Percentiles rank a stretch among this genome's conserved stretches.
Conservation (phyloP, 2,113 vertebrate genomes). For the Protomyctophum bolini region DNA sequence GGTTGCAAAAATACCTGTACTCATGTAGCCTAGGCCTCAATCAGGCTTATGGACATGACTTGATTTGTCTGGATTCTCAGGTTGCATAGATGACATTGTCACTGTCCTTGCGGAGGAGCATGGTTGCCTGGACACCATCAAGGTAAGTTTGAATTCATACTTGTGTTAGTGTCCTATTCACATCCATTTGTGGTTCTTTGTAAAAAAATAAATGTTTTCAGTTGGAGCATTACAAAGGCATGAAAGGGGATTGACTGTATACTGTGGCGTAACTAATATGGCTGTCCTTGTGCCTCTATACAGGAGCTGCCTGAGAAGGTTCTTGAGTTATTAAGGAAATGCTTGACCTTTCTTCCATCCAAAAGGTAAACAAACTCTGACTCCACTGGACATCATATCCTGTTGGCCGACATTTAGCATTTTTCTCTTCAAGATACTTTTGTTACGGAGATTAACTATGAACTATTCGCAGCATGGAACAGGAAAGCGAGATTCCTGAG, state of each 20-base stretch:
- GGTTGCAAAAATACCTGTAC: too few species aligned
- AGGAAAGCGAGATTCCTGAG: constrained; percentile 5
- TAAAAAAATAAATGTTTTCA: constrained; percentile 2
- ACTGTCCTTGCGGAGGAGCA: constrained; percentile 94
- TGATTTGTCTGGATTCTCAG: constrained; percentile 70
- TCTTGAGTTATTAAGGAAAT: constrained; percentile 87
- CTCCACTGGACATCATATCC: constrained; percentile 3
- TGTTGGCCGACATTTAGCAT: constrained; percentile 14
- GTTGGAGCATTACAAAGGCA: neutral
- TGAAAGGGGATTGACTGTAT: neutral
- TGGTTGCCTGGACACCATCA: constrained; percentile 89
- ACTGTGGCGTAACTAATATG: constrained; percentile 18
- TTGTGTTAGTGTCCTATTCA: neutral
- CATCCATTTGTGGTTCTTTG: too few species aligned
- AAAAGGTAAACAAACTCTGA: constrained; percentile 81
- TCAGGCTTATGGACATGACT: neutral
- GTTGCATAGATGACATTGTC: constrained; percentile 92
- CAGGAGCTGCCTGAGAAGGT: constrained; percentile 88
- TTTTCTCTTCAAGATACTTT: constrained; percentile 21
- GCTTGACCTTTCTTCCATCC: constrained; percentile 91
- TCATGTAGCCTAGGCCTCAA: neutral
- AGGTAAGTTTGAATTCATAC: constrained; percentile 76
- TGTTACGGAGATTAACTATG: neutral
- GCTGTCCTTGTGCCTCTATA: constrained; percentile 13
- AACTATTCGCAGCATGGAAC: neutral